A percentile compares a stretch with the other conserved stretches of the same genome.
These are phyloP conservation scores for Elymnias hypermnestra DNA, from an alignment of 1,140 invertebrate species.

Conservation along the genomic window DNA sequence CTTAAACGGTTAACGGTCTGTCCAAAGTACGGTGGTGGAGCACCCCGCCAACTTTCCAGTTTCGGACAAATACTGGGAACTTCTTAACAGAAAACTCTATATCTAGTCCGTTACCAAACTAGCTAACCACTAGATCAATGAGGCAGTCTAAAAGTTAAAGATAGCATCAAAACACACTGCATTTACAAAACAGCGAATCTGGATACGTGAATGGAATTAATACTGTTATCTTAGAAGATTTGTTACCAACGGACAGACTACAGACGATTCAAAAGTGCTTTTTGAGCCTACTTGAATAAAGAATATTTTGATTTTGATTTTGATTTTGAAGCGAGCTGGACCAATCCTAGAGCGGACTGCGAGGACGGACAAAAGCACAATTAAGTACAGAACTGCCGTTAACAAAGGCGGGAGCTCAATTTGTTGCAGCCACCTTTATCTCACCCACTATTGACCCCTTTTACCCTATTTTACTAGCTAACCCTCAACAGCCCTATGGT, in stretches of 20 bases:
- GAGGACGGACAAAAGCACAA: conserved; percentile 67
- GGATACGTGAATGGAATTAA: conserved; percentile 31
- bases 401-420: conserved; percentile 65
- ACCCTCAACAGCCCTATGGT: conserved; percentile 34
- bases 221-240: too few relatives aligned
- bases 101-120: neutral
- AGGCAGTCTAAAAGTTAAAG: too few relatives aligned
- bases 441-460: conserved; percentile 66
- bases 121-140: too few relatives aligned
- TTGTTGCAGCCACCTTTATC: conserved; percentile 72
- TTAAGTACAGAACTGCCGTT: conserved; percentile 66
- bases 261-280: too few relatives aligned
- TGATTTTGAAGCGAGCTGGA: conserved; percentile 34
- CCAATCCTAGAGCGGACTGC: conserved; percentile 44
- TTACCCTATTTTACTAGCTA: conserved; percentile 60
- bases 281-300: too few relatives aligned
- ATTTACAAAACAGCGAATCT: conserved; percentile 11
- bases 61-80: too few relatives aligned
- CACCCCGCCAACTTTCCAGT: too few relatives aligned
- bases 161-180: conserved; percentile 24
- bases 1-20: too few relatives aligned
- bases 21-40: neutral
- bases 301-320: too few relatives aligned
- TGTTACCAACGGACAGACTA: too few relatives aligned
- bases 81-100: too few relatives aligned